phyloP scores from a whole-genome alignment of 2,113 vertebrate species.

The Romanogobio albipinnatus region DNA sequence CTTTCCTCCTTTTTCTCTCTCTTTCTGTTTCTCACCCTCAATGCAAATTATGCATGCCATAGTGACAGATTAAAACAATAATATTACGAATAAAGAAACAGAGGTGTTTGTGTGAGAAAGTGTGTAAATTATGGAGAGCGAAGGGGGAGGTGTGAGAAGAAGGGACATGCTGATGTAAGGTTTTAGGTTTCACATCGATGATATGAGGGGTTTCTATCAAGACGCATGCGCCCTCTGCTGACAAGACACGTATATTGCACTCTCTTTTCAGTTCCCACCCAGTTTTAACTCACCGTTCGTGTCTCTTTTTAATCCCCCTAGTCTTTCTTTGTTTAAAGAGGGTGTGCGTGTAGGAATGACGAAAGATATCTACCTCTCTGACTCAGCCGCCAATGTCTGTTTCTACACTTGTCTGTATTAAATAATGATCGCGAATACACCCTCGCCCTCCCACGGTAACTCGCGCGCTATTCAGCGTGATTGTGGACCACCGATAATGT shows the following conservation, averaged over 20 bases:
- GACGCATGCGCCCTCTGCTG: constrained; percentile 44
- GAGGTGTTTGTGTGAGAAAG: constrained; percentile 26
- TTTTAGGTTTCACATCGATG: constrained; percentile 15
- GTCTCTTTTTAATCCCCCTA: background rate
- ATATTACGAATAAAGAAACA: constrained; percentile 23
- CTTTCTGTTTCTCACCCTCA: background rate
- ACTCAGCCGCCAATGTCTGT: background rate
- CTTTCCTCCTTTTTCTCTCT: constrained; percentile 28
- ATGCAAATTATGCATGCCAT: constrained; percentile 8
- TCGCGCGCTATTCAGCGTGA: background rate
- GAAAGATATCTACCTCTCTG: background rate
- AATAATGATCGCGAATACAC: constrained; percentile 19
- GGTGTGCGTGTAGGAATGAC: background rate
- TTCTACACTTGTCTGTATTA: background rate
- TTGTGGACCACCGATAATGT: constrained; percentile 1
- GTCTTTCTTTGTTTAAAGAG: background rate
- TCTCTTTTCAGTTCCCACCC: background rate
- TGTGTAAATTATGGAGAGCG: constrained; percentile 24
- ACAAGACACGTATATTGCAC: background rate
- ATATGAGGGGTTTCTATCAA: background rate
- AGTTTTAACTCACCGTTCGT: background rate
- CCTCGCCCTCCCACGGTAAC: background rate
- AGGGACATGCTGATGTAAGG: constrained; percentile 23
- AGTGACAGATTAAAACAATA: constrained; percentile 28
- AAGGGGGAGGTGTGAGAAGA: constrained; percentile 19